Evolutionary conservation across 2,888 invertebrate genomes (phyloP).

Genomic region (Zootermopsis nevadensis): DNA sequence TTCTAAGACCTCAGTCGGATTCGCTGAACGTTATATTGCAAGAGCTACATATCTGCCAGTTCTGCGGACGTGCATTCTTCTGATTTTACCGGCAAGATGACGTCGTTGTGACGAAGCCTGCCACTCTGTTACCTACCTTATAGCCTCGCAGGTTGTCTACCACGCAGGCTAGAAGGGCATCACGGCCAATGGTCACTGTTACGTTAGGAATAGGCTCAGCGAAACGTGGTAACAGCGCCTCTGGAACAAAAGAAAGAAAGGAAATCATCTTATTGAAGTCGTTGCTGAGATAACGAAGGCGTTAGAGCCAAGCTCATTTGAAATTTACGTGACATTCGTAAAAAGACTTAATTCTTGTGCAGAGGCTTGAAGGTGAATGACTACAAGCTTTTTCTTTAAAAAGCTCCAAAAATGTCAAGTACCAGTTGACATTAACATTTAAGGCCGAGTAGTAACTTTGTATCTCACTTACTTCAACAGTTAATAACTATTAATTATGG

Average conservation of each 20-base stretch:
- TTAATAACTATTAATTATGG: too few relatives aligned
- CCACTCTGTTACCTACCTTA: slow-evolving; percentile 57
- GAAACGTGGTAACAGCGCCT: slow-evolving; percentile 60
- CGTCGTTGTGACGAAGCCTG: too few relatives aligned
- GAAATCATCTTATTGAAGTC: slow-evolving; percentile 23
- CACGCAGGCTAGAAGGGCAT: slow-evolving; percentile 61
- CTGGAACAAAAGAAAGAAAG: slow-evolving; percentile 55
- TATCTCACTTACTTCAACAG: too few relatives aligned
- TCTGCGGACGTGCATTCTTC: too few relatives aligned
- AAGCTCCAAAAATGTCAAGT: not conserved
- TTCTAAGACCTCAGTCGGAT: too few relatives aligned
- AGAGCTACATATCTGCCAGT: too few relatives aligned
- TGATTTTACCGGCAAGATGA: too few relatives aligned
- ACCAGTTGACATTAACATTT: not conserved
- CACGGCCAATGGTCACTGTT: slow-evolving; percentile 61
- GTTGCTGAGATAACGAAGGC: not conserved
- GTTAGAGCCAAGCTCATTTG: not conserved
- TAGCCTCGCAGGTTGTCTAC: slow-evolving; percentile 62
- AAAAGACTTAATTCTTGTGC: slow-evolving; percentile 16
- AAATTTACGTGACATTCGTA: slow-evolving; percentile 10
- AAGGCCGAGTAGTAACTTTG: too few relatives aligned
- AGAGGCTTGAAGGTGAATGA: not conserved
- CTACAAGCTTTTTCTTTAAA: not conserved
- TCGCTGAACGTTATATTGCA: too few relatives aligned
- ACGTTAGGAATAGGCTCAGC: slow-evolving; percentile 61